Percentiles rank a stretch among this genome's conserved stretches.
Conservation (phyloP, 2,888 invertebrate species). For the Eurytoma adleriae region DNA sequence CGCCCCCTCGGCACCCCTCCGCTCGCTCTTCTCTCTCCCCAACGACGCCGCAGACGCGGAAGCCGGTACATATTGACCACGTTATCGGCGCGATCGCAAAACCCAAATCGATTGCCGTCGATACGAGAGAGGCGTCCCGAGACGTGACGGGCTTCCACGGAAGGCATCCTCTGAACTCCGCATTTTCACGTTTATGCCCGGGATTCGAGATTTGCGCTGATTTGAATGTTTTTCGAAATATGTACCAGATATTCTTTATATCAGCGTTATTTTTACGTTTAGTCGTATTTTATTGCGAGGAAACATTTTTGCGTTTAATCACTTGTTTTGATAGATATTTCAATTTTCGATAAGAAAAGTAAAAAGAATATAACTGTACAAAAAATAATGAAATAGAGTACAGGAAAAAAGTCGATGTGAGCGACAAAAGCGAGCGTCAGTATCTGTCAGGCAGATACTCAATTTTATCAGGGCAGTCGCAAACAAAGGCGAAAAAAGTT, state of each 20-base stretch:
- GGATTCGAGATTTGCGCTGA: not conserved
- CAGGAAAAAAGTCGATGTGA: too few species aligned
- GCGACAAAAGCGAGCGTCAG: too few species aligned
- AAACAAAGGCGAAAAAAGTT: conserved; percentile 3
- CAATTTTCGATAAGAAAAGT: too few species aligned
- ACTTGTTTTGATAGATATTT: too few species aligned
- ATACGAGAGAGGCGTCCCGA: conserved; percentile 52
- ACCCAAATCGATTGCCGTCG: conserved; percentile 56
- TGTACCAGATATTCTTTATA: too few species aligned
- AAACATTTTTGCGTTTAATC: too few species aligned
- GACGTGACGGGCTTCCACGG: conserved; percentile 53
- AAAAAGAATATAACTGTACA: too few species aligned
- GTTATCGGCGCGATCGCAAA: conserved; percentile 70
- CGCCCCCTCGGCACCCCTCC: not conserved
- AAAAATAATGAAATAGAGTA: too few species aligned
- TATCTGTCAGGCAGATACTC: too few species aligned
- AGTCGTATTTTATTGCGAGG: too few species aligned
- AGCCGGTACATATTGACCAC: conserved; percentile 67
- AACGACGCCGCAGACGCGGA: conserved; percentile 30
- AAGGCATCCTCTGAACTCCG: not conserved
- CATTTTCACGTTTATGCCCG: not conserved
- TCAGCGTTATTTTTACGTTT: too few species aligned
- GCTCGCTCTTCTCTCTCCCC: not conserved
- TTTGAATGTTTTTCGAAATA: not conserved
- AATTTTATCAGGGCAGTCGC: not conserved